Conservation (phyloP, 2,113 vertebrate genomes). For the Microcebus tavaratra region DNA sequence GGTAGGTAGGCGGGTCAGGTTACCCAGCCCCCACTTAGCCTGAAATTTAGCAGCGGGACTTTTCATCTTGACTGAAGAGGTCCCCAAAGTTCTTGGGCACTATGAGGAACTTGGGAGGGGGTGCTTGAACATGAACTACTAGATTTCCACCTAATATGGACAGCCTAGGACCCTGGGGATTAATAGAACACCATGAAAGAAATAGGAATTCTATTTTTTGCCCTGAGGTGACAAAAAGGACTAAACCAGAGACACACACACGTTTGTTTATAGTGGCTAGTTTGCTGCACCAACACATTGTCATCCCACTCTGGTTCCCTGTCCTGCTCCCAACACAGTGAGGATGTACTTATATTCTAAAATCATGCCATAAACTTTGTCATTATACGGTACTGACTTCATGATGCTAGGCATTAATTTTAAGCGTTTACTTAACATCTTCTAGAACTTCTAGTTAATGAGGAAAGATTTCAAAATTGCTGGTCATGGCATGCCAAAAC, state of each 20-base stretch:
- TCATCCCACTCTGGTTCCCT: accelerated
- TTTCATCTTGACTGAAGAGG: background rate
- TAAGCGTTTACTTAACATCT: background rate
- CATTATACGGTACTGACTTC: background rate
- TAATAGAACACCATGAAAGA: background rate
- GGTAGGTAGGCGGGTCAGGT: background rate
- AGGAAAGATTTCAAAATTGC: background rate
- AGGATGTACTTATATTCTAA: background rate
- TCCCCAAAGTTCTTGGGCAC: background rate
- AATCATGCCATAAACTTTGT: background rate
- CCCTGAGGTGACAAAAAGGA: background rate
- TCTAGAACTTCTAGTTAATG: background rate
- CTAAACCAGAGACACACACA: background rate
- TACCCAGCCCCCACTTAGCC: background rate
- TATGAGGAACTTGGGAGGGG: background rate
- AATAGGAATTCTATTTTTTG: no score
- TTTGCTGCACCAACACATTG: background rate
- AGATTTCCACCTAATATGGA: background rate
- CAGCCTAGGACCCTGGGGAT: background rate
- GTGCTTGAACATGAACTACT: background rate
- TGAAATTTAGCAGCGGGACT: background rate
- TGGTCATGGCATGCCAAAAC: background rate
- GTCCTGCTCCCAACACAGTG: background rate
- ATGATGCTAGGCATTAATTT: background rate
- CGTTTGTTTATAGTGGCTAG: background rate